Evolutionary conservation across 2,113 vertebrate species (phyloP).

Genomic region (Xenopus tropicalis): DNA sequence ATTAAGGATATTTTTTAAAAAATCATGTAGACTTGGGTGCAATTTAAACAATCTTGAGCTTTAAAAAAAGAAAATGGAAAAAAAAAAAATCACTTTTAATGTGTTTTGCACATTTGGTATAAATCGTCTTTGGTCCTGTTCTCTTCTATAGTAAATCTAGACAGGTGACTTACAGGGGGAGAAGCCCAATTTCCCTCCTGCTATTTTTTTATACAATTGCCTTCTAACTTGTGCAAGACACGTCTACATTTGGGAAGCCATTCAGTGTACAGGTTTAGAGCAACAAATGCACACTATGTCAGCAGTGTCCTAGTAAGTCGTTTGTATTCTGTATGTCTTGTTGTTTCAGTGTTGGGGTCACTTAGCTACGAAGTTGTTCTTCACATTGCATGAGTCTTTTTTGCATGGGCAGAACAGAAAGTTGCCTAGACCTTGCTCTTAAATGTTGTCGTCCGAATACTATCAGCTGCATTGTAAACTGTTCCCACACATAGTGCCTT

Average conservation of each 20-base stretch:
- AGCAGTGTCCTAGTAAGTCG: constrained; percentile 82
- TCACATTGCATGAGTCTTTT: constrained; percentile 97
- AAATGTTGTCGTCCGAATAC: constrained; percentile 88
- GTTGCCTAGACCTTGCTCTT: constrained; percentile 92
- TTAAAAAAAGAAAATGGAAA: constrained; percentile 71
- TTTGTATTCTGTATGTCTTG: constrained; percentile 79
- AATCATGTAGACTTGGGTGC: constrained; percentile 92
- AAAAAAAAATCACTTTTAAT: constrained; percentile 86
- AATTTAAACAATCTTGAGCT: constrained; percentile 96
- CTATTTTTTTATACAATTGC: constrained; percentile 99
- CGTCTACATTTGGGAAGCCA: constrained; percentile 96
- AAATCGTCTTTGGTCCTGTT: constrained; percentile 91
- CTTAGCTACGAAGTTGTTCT: constrained; percentile 82
- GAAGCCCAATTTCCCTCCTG: constrained; percentile 83
- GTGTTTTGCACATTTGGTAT: constrained; percentile 99
- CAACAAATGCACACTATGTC: constrained; percentile 89
- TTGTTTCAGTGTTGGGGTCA: constrained; percentile 93
- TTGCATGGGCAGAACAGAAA: constrained; percentile 88
- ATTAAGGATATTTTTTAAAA: constrained; percentile 87
- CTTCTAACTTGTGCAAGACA: constrained; percentile 99
- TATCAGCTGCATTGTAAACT: constrained; percentile 95
- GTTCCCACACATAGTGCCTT: constrained; percentile 99
- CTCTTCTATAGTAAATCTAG: constrained; percentile 93
- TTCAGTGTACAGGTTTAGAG: constrained; percentile 90
- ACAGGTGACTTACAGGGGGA: constrained; percentile 91